Conservation (phyloP, 2,113 vertebrate species). For the Crypturellus undulatus region DNA sequence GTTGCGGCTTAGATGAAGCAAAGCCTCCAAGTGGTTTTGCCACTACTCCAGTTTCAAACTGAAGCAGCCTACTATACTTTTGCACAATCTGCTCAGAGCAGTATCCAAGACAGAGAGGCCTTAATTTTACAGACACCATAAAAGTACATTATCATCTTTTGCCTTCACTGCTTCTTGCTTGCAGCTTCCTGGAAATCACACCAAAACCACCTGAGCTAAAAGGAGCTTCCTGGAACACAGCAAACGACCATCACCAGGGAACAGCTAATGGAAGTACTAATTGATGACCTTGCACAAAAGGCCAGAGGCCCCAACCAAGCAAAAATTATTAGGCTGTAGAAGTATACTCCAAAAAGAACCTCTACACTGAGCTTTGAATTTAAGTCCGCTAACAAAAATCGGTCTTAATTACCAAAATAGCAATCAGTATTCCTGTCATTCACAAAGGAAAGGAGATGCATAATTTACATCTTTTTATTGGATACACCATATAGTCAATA, state of each 20-base stretch:
- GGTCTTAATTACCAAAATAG: background rate
- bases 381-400: background rate
- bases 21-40: background rate
- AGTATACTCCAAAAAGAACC: background rate
- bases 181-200: background rate
- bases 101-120: background rate
- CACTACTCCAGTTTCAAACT: background rate
- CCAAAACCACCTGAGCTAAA: background rate
- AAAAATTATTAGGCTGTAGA: background rate
- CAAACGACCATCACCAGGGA: background rate
- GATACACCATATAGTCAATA: background rate
- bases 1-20: background rate
- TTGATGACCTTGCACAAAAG: background rate
- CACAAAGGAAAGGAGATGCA: accelerated
- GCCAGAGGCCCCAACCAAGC: background rate
- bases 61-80: background rate
- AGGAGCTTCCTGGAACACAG: background rate
- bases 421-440: background rate
- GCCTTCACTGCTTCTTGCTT: background rate
- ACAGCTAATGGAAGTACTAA: background rate
- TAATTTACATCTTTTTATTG: background rate
- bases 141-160: background rate
- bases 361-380: background rate
- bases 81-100: background rate
- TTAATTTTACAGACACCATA: background rate